Base-by-base conservation (phyloP, 2,888 invertebrate genomes). In the Ferdinandea cuprea region DNA sequence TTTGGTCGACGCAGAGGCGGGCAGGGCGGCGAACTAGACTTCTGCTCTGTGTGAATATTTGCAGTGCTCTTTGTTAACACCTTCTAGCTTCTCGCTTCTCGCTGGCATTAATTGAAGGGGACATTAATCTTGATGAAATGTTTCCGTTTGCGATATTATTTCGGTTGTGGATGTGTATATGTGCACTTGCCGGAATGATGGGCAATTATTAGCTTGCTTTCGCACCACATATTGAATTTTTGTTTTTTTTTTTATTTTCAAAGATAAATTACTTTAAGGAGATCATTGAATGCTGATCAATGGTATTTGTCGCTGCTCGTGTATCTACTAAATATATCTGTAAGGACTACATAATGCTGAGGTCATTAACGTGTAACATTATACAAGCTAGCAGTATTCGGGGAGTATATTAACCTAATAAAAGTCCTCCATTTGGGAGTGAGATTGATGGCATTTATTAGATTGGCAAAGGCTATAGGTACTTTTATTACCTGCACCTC, bases 31-130 rank as follows among this genome's bases (percentile, higher is more conserved):
- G 30, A 17, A 13, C 6, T 3, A 25, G 15, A 21, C n/a, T 19
- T 15, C 44, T 9, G 11, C 19, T 46, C 13, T 8, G 46, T 19
- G 19, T 32, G 61, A 21, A 56, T 66, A 68, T 78, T 83, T 83
- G 72, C 77, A 72, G 78, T 56, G 68, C 61, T 83, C 72, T 68
- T 78, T 59, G 73, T 83, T 83, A 78, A 63, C 83, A 83, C 83
- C 83, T 83, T 73, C 72, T 50, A 68, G 48, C 56, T 68, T 83
- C 66, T 54, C 44, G 71, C 48, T 63, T 61, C 59, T 54, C 66
- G 72, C 32, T 68, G 83, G 72, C 68, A 77, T 83, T 83, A 78
- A 83, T 83, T 83, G 83, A 83, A 83, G 73, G 63, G 56, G 78
- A 69, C 73, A 83, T 78, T 83, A 83, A 77, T 77, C 81, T 77